Percentiles rank a stretch among this genome's conserved stretches.
phyloP scores from a whole-genome alignment of 2,888 invertebrate genomes.

The Trachelus iudaicus region DNA sequence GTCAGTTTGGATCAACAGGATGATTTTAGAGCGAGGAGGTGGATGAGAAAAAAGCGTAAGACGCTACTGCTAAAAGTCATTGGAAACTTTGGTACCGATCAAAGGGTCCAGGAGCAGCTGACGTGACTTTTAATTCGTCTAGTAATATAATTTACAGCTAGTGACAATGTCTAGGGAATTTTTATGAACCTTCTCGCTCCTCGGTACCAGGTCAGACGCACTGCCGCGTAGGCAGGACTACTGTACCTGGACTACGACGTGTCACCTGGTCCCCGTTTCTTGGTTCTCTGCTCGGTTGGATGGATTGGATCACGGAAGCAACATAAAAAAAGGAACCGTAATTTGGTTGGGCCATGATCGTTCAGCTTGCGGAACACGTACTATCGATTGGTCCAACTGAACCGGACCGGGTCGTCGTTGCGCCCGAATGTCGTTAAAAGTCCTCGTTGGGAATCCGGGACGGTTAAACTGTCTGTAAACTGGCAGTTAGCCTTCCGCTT shows the following conservation, averaged over 20 bases:
- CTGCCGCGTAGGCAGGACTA: not conserved
- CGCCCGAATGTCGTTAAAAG: not conserved
- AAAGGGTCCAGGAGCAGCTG: not conserved
- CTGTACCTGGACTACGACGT: not conserved
- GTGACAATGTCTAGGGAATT: not conserved
- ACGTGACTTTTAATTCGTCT: not conserved
- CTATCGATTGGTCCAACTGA: not conserved
- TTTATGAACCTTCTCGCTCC: not conserved
- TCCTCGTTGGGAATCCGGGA: not conserved
- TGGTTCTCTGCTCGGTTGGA: not conserved
- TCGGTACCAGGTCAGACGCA: not conserved
- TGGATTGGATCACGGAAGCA: not conserved
- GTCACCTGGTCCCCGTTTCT: not conserved
- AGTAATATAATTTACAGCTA: not conserved
- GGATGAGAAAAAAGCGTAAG: not conserved
- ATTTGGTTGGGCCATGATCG: not conserved
- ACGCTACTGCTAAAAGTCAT: not conserved
- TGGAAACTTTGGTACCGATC: not conserved
- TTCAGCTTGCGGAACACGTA: not conserved
- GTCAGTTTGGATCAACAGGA: not conserved
- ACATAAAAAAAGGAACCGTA: not conserved
- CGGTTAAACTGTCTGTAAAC: constrained; percentile 8
- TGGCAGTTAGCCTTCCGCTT: not conserved
- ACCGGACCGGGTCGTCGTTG: not conserved
- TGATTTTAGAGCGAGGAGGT: not conserved